Base-by-base conservation (phyloP, 2,797 vertebrate genomes). In the Esox masquinongy region DNA sequence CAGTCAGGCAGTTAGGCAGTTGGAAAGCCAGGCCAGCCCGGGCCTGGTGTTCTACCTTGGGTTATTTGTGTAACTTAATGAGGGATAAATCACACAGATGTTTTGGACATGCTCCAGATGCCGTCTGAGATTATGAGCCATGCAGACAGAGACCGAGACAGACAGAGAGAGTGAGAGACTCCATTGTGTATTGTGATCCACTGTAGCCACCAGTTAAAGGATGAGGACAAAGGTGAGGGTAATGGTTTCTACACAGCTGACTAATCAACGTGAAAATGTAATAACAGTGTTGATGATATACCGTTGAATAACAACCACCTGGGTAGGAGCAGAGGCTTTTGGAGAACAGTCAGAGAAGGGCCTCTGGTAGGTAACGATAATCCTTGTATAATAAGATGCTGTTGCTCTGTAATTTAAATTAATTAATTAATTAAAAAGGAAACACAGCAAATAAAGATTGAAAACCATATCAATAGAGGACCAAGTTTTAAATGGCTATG, bases 1-100 rank as follows among this genome's bases (percentile, higher is more conserved):
- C 56, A 24, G 11, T 61, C 12, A 24, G 22, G 22, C n/a, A 22
- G 2, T 43, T 4, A 43, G 39, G 39, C 43, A 47, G 43, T 47
- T 14, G 12, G 43, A 14, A 11, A 47, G 59, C 74, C 16, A 77
- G 66, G 75, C 70, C 26, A 68, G 19, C 61, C 74, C 68, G 24
- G 66, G 19, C 59, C 74, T 68, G 72, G 34, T 29, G 59, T 77
- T 79, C 31, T 78, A 74, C 81, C 80, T 84, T 7, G 73, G 82
- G 84, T 86, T 84, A 83, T 89, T 90, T 88, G 80, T 68, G 84
- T 80, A 83, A 81, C 75, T 78, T 79, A 79, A 82, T 73, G 79
- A 82, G 75, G 74, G 26, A 47, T 49, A 74, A 77, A 85, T 83
- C 85, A 87, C 73, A 82, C 83, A 87, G 85, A 90, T 89, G 83